Evolutionary conservation across 2,797 vertebrate species (phyloP).

Genomic region (Trachurus trachurus): DNA sequence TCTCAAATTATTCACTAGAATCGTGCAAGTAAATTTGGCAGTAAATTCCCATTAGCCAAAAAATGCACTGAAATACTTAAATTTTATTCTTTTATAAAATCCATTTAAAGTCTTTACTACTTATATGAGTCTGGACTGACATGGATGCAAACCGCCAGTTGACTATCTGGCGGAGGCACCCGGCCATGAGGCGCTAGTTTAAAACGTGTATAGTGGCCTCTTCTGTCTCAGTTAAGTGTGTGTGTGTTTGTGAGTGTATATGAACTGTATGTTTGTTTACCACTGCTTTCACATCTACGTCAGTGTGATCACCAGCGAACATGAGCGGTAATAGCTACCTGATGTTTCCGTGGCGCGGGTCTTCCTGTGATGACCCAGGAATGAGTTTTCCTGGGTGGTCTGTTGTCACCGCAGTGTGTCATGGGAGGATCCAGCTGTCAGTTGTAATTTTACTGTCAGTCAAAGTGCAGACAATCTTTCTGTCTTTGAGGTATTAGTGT

Average conservation of each 20-base stretch:
- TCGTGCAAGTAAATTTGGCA: neutral
- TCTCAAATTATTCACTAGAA: neutral
- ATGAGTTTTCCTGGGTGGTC: conserved; percentile 85
- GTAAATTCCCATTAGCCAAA: neutral
- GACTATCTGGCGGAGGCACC: neutral
- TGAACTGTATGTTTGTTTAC: conserved; percentile 69
- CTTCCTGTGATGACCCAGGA: conserved; percentile 48
- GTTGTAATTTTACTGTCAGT: conserved; percentile 37
- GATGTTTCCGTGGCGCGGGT: conserved; percentile 73
- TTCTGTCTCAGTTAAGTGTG: conserved; percentile 40
- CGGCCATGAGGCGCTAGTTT: neutral
- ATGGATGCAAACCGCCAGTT: neutral
- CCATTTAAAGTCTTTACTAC: neutral
- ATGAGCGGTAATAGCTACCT: conserved; percentile 64
- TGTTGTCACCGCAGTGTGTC: conserved; percentile 69
- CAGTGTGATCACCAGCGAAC: conserved; percentile 47
- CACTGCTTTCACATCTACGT: conserved; percentile 50
- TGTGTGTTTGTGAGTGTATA: conserved; percentile 43
- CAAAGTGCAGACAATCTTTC: neutral
- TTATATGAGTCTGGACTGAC: neutral
- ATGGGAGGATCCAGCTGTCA: conserved; percentile 47
- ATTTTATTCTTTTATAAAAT: neutral
- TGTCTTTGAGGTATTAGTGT: neutral
- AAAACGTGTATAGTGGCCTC: conserved; percentile 25
- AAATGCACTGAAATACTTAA: neutral